Conservation (phyloP, 1,140 invertebrate genomes). For the Brachionus angularis region DNA sequence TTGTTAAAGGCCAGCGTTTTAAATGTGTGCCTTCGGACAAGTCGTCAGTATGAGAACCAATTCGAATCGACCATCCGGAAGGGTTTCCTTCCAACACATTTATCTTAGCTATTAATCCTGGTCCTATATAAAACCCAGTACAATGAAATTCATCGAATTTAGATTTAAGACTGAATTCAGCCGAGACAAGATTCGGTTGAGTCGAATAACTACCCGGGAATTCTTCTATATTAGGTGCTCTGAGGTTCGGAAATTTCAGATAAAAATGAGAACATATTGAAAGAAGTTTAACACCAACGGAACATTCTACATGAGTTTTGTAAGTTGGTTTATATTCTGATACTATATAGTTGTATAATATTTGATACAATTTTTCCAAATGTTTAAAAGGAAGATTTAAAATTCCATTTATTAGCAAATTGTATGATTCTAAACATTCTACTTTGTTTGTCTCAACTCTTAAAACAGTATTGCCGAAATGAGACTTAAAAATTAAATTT, state of each 20-base stretch:
- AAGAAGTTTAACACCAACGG: neutral
- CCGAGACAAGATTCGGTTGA: neutral
- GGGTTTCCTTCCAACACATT: slow-evolving; percentile 13
- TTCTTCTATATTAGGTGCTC: slow-evolving; percentile 36
- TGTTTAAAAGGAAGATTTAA: neutral
- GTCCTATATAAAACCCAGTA: slow-evolving; percentile 21
- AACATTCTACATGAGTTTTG: neutral
- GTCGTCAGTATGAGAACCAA: slow-evolving; percentile 21
- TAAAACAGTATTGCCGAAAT: slow-evolving; percentile 3
- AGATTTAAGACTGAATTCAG: neutral
- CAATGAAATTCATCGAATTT: slow-evolving; percentile 32
- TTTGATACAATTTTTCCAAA: slow-evolving; percentile 10
- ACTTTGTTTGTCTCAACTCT: neutral
- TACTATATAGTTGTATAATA: slow-evolving; percentile 28
- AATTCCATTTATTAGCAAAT: slow-evolving; percentile 8
- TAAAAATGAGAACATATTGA: slow-evolving; percentile 3
- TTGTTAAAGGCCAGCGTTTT: slow-evolving; percentile 9
- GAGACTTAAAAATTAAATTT: slow-evolving; percentile 1
- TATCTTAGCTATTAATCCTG: neutral
- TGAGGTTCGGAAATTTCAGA: neutral
- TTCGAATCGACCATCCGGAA: slow-evolving; percentile 22
- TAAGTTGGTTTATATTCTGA: slow-evolving; percentile 23
- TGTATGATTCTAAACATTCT: neutral
- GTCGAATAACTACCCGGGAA: slow-evolving; percentile 5
- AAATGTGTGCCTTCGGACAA: neutral